Percentiles rank a stretch among this genome's conserved stretches.
phyloP scores from a whole-genome alignment of 2,113 vertebrate species.

The Mirounga angustirostris region DNA sequence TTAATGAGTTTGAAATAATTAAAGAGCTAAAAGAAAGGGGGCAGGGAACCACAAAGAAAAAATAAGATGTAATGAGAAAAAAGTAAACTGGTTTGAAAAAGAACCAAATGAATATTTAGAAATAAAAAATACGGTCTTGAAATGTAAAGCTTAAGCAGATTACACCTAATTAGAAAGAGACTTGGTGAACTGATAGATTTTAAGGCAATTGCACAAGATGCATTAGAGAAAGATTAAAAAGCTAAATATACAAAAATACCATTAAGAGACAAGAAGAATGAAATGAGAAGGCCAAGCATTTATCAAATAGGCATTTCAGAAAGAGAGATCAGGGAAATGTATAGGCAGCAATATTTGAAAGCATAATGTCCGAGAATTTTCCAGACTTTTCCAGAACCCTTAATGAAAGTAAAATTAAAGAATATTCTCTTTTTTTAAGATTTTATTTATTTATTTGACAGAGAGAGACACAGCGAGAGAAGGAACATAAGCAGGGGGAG shows the following conservation, averaged over 20 bases:
- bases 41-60: background rate
- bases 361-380: background rate
- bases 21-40: background rate
- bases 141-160: background rate
- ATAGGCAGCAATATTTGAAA: background rate
- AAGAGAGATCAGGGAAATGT: background rate
- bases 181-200: background rate
- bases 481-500: too few relatives aligned
- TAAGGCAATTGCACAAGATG: background rate
- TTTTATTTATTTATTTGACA: too few relatives aligned
- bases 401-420: background rate
- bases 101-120: background rate
- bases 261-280: background rate
- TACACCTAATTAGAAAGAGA: background rate
- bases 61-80: background rate
- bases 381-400: background rate
- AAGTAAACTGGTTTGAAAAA: background rate
- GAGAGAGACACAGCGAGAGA: too few relatives aligned
- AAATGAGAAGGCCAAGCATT: background rate
- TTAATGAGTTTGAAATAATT: constrained; percentile 4
- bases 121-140: background rate
- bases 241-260: background rate
- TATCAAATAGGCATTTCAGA: constrained; percentile 1
- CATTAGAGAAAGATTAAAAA: background rate
- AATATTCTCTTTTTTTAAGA: background rate